These are phyloP conservation scores for Amphiprion ocellaris DNA, from an alignment of 2,113 vertebrate genomes.

Conservation along the genomic window DNA sequence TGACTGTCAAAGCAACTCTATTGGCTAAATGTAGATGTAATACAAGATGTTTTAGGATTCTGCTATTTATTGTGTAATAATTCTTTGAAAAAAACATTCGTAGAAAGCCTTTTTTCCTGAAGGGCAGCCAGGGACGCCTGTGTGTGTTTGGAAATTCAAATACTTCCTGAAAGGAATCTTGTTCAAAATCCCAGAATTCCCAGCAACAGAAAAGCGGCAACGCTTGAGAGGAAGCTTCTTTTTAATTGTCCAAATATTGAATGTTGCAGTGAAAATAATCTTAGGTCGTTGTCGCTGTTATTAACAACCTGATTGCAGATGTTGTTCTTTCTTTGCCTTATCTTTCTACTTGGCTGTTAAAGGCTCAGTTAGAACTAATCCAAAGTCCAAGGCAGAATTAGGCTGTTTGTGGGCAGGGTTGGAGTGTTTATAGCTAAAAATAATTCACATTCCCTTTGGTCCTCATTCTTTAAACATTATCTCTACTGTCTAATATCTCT, in stretches of 20 bases:
- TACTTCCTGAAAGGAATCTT: neutral
- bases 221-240: neutral
- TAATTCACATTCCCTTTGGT: neutral
- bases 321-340: conserved; percentile 8
- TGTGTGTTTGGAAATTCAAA: conserved; percentile 19
- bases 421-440: neutral
- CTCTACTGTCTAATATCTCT: no score
- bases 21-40: conserved; percentile 2
- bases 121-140: conserved; percentile 16
- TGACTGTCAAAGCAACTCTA: neutral
- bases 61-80: conserved; percentile 22
- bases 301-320: neutral
- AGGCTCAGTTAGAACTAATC: neutral
- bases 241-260: neutral
- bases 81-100: conserved; percentile 11
- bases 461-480: no score
- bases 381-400: conserved; percentile 50
- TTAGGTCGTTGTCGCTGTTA: no score
- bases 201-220: neutral
- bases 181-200: neutral
- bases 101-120: conserved; percentile 6
- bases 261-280: neutral
- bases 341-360: conserved; percentile 33
- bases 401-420: neutral
- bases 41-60: conserved; percentile 11